Evolutionary conservation across 2,113 vertebrate genomes (phyloP), one percentile per base, ranked within the genome.

Genomic region (Lepus europaeus): DNA sequence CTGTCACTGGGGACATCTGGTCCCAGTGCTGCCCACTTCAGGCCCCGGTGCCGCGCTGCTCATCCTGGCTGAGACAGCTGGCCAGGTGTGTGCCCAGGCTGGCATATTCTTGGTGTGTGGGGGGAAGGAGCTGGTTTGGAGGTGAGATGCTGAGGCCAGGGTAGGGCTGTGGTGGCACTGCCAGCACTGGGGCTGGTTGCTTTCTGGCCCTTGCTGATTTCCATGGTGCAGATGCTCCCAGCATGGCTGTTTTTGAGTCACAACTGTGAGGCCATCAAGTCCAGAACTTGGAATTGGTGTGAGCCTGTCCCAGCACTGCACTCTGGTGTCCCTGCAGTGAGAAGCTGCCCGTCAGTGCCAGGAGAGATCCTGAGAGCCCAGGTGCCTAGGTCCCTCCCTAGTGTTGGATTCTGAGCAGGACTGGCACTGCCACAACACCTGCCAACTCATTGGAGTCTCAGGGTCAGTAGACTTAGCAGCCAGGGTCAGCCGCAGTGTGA

Each of bases 1-100:
- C 98, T 97, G 98, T 98, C 98, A 98, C 98, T 96, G 94, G 69
- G 89, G 89, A 98, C 98, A 98, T 98, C 98, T 98, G 98, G 97
- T 97, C 98, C 91, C 39, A 77, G 96, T 0, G 0, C 56, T 59
- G 51, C 90, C 86, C 56, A 87, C 79, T 39, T 66, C 56, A 53
- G 74, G 76, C 12, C 69, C 8, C 14, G 0, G 22, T 3, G 29
- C 25, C n/a, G 87, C 73, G 29, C 39, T 36, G 53, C 23, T 87
- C 4, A n/a, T 81, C 64, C 63, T 12, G 10, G 69, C 78, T 81
- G 25, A 45, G 25, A 61, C 64, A 53, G 27, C 82, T 6, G 0
- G 87, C 17, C 31, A 27, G 36, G 61, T 61, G 56, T 91, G 61
- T 93, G 63, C 2, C 19, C 53, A 45, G 39, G 39, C 5, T 45